phyloP scores from a whole-genome alignment of 2,797 vertebrate species.

The Alfaro cultratus region DNA sequence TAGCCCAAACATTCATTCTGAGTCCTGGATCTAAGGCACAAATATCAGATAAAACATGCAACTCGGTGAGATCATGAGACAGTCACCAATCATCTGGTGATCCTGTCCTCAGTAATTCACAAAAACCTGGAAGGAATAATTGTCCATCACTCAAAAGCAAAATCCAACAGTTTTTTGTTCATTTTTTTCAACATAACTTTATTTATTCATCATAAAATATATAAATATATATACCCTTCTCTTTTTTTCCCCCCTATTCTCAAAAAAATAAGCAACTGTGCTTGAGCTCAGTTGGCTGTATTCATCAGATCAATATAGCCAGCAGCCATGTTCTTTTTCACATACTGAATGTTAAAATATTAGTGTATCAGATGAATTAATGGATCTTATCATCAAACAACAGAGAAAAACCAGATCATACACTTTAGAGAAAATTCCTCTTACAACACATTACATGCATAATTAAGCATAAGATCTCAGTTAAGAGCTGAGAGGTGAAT shows the following conservation, averaged over 20 bases:
- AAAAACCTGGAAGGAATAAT: conserved; percentile 27
- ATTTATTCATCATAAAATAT: background rate
- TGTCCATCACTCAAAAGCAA: conserved; percentile 33
- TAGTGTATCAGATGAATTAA: conserved; percentile 48
- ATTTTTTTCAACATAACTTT: background rate
- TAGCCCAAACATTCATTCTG: conserved; percentile 30
- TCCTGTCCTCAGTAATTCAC: conserved; percentile 19
- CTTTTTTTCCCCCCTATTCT: too few species aligned
- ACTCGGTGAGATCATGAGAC: conserved; percentile 58
- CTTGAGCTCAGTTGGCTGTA: background rate
- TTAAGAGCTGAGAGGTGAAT: conserved; percentile 44
- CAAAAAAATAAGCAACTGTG: background rate
- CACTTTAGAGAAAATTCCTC: conserved; percentile 57
- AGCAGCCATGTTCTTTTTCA: conserved; percentile 1
- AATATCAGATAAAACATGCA: conserved; percentile 60
- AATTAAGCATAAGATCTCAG: conserved; percentile 66
- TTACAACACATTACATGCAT: conserved; percentile 69
- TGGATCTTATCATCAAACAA: conserved; percentile 47
- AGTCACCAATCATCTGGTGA: conserved; percentile 32
- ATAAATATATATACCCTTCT: background rate
- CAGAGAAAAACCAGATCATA: conserved; percentile 41
- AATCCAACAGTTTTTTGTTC: conserved; percentile 4
- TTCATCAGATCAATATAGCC: background rate
- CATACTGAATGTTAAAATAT: conserved; percentile 17
- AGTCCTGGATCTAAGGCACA: conserved; percentile 38